phyloP scores from a whole-genome alignment of 2,888 invertebrate species.

The Megastigmus dorsalis region DNA sequence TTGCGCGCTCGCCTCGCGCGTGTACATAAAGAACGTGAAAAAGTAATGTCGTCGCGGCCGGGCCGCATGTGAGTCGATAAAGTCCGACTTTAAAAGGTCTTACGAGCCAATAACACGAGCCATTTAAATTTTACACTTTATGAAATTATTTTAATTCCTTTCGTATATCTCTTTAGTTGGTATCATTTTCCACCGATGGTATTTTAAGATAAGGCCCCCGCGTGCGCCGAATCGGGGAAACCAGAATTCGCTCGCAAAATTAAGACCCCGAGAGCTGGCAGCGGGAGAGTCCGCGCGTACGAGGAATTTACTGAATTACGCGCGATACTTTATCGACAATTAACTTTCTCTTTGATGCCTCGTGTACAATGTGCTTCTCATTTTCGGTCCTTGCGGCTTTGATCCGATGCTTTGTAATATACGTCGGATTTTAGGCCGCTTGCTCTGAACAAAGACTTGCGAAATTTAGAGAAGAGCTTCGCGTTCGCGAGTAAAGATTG shows the following conservation, averaged over 20 bases:
- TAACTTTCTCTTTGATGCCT: constrained; percentile 36
- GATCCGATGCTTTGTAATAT: too few species aligned
- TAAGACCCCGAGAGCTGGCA: constrained; percentile 23
- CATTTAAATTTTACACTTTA: constrained; percentile 54
- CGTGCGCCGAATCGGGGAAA: constrained; percentile 1
- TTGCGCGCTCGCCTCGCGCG: not conserved
- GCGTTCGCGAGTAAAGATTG: too few species aligned
- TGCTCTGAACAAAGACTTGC: too few species aligned
- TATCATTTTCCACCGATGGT: constrained; percentile 39
- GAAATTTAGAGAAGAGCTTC: too few species aligned
- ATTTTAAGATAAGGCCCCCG: constrained; percentile 33
- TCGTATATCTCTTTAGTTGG: constrained; percentile 23
- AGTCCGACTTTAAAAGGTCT: constrained; percentile 38
- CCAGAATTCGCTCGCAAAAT: constrained; percentile 22
- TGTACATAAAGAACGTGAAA: constrained; percentile 39
- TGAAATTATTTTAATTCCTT: constrained; percentile 53
- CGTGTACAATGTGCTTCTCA: too few species aligned
- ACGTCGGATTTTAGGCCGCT: too few species aligned
- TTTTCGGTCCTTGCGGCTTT: constrained; percentile 28
- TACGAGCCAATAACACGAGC: constrained; percentile 50
- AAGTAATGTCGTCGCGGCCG: constrained; percentile 35
- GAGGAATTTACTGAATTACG: constrained; percentile 44
- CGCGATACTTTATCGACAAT: constrained; percentile 45
- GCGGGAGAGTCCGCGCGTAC: constrained; percentile 9
- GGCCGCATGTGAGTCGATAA: constrained; percentile 43